Conservation (phyloP, 1,140 invertebrate genomes). For the Oedothorax gibbosus region DNA sequence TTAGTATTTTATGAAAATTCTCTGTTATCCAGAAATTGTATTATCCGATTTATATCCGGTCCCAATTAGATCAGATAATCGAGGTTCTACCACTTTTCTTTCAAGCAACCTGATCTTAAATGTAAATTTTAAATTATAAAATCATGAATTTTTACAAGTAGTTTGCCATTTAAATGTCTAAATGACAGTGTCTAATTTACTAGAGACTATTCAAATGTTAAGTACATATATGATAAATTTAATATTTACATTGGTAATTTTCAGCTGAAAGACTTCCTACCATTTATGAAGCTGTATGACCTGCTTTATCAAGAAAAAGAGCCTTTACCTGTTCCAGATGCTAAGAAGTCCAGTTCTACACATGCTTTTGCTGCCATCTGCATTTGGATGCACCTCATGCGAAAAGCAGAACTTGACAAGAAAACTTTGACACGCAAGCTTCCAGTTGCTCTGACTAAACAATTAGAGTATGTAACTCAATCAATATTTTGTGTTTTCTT, state of each 20-base stretch:
- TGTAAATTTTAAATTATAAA: too few relatives aligned
- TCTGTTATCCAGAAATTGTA: too few relatives aligned
- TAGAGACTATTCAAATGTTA: not conserved
- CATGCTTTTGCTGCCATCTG: conserved; percentile 93
- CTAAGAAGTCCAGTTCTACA: conserved; percentile 83
- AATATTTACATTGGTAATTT: not conserved
- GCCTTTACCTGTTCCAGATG: conserved; percentile 89
- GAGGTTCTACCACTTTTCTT: too few relatives aligned
- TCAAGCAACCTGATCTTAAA: too few relatives aligned
- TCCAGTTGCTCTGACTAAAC: conserved; percentile 84
- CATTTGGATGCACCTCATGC: conserved; percentile 95
- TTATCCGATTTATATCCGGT: too few relatives aligned
- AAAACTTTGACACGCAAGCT: conserved; percentile 82
- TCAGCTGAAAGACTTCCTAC: conserved; percentile 79
- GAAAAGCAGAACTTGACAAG: conserved; percentile 87
- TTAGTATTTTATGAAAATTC: too few relatives aligned
- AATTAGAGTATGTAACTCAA: conserved; percentile 70
- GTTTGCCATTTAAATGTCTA: too few relatives aligned
- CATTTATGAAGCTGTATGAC: conserved; percentile 91
- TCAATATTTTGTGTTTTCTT: too few relatives aligned
- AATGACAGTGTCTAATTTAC: not conserved
- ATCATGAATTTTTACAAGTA: too few relatives aligned
- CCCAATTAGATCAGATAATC: too few relatives aligned
- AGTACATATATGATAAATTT: not conserved
- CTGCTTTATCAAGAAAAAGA: conserved; percentile 92